A percentile compares a stretch with the other conserved stretches of the same genome.
phyloP scores from a whole-genome alignment of 2,797 vertebrate genomes.

The Crypturellus tataupa region DNA sequence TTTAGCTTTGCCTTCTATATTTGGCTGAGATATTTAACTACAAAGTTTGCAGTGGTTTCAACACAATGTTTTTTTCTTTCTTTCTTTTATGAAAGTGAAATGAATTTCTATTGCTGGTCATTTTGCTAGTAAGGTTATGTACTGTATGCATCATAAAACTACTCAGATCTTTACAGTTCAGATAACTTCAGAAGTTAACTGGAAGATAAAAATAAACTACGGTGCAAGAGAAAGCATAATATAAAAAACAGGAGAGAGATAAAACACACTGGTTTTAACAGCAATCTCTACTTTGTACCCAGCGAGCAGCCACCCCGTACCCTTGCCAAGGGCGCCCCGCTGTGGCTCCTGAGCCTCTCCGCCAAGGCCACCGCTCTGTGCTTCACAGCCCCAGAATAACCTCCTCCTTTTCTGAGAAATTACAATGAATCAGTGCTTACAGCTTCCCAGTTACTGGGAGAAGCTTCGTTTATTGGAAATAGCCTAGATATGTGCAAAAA shows the following conservation, averaged over 20 bases:
- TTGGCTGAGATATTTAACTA: not conserved
- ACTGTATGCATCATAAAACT: not conserved
- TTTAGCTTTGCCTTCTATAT: not conserved
- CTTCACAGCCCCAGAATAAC: not conserved
- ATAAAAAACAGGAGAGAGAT: not conserved
- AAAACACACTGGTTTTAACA: not conserved
- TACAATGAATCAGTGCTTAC: not conserved
- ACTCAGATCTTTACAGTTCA: not conserved
- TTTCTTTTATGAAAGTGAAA: not conserved
- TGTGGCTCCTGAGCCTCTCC: not conserved
- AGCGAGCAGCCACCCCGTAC: not conserved
- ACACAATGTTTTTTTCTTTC: not conserved
- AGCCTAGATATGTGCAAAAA: not conserved
- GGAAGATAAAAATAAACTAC: not conserved
- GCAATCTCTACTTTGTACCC: not conserved
- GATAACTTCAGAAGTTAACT: not conserved
- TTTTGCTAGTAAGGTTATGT: not conserved
- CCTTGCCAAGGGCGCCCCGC: slow-evolving; percentile 48
- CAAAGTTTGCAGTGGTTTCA: not conserved
- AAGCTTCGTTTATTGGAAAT: not conserved
- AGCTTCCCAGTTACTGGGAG: not conserved
- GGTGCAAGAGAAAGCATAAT: not conserved
- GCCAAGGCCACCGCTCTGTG: not conserved
- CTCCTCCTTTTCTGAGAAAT: not conserved
- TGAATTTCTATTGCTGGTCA: not conserved